These are phyloP conservation scores for Buphagus erythrorhynchus DNA, from an alignment of 2,797 vertebrate genomes.

Conservation along the genomic window DNA sequence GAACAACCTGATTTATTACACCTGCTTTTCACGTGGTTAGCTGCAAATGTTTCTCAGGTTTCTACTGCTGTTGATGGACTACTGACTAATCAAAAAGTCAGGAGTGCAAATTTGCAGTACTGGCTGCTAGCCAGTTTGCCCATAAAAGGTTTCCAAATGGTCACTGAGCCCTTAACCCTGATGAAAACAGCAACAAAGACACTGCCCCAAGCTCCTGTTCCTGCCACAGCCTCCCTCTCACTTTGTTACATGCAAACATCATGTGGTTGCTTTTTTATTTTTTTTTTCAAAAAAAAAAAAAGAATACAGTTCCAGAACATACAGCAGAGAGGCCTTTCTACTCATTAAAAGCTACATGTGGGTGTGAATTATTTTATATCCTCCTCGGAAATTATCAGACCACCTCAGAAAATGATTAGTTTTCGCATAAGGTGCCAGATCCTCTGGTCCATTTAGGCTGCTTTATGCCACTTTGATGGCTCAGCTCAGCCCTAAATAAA, in stretches of 20 bases:
- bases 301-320: background rate
- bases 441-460: constrained; percentile 68
- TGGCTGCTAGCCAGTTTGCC: constrained; percentile 69
- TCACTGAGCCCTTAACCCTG: constrained; percentile 59
- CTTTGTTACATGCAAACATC: constrained; percentile 7
- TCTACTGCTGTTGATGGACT: constrained; percentile 67
- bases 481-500: constrained; percentile 70
- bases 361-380: constrained; percentile 60
- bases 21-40: constrained; percentile 70
- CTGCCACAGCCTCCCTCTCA: background rate
- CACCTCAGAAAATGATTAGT: constrained; percentile 60
- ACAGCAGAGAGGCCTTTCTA: background rate
- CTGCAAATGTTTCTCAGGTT: constrained; percentile 72
- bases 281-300: background rate
- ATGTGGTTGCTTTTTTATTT: background rate
- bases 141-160: constrained; percentile 70
- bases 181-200: constrained; percentile 62
- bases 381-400: constrained; percentile 58
- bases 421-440: constrained; percentile 61
- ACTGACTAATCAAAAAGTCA: constrained; percentile 73
- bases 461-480: constrained; percentile 64
- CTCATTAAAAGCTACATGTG: constrained; percentile 50
- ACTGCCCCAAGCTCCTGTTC: constrained; percentile 34
- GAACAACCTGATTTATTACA: constrained; percentile 71
- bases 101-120: constrained; percentile 63